Base-by-base conservation (phyloP, 2,888 invertebrate genomes). In the Thymelicus lineola region DNA sequence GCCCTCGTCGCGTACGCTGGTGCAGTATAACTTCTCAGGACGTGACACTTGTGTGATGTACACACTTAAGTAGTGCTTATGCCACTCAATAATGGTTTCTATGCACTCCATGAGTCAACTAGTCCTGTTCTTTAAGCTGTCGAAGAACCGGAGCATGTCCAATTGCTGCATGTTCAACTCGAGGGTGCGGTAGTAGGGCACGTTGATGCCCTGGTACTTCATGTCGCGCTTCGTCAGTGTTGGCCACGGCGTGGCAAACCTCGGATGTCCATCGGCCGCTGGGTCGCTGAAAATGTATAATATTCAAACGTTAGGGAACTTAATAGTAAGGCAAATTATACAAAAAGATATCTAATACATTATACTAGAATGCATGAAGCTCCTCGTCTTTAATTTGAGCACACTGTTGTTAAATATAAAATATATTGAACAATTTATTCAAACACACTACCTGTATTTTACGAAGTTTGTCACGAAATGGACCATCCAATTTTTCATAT, bases 401-500 rank as follows among this genome's bases (percentile, higher is more conserved):
- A 5, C 3, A 0, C 7, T 59, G n/a, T 10, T 58, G 35, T 58
- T 36, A 45, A 45, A 45, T 12, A 45, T 45, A 45, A 45, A 45
- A 45, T 12, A 45, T 45, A 45, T 46, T 46, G n/a, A 12, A 28
- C 14, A 5, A 36, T 28, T 12, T 14, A 36, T 15, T 50, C 28
- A 6, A 2, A 64, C 20, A 64, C 15, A n/a, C 85, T 80, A 92
- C 92, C 87, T 80, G 82, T 82, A 82, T 55, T 66, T 75, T 78
- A 89, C 86, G 63, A 88, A 93, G 71, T 87, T 83, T 10, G 77
- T 77, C 48, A 91, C 71, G 65, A 87, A 82, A 14, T 76, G 75
- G 0, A 86, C 86, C 87, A 92, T 88, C 81, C 82, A 79, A 15
- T 82, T 77, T 71, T 77, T 83, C 85, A 90, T 88, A 1, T 68